Conservation (phyloP, 1,140 invertebrate genomes). For the Apis dorsata region DNA sequence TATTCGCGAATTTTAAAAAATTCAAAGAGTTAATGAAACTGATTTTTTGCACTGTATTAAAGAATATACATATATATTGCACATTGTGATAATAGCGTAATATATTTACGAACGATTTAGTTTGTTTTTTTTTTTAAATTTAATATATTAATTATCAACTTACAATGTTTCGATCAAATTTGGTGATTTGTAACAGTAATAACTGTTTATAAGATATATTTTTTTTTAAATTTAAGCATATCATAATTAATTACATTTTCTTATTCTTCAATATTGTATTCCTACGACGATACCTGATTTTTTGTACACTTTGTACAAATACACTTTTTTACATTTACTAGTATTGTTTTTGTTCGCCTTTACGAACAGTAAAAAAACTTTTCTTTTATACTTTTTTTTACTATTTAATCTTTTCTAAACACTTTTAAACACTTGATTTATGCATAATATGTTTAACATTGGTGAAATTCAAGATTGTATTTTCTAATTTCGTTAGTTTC, state of each 20-base stretch:
- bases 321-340: slow-evolving; percentile 35
- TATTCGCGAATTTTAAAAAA: not conserved
- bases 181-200: not conserved
- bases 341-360: not conserved
- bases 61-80: slow-evolving; percentile 6
- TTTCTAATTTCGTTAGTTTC: slow-evolving; percentile 56
- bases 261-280: slow-evolving; percentile 34
- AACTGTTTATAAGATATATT: not conserved
- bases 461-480: not conserved
- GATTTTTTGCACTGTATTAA: slow-evolving; percentile 20
- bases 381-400: not conserved
- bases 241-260: slow-evolving; percentile 30
- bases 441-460: not conserved
- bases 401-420: not conserved
- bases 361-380: not conserved
- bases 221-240: not conserved
- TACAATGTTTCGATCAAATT: not conserved
- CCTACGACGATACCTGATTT: slow-evolving; percentile 42
- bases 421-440: not conserved
- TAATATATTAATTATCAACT: not conserved
- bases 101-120: not conserved
- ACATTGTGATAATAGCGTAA: slow-evolving; percentile 41
- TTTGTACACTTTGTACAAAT: slow-evolving; percentile 44
- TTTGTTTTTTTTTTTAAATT: not conserved
- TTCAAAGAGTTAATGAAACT: not conserved